These are phyloP conservation scores for Tetramorium simillimum DNA, from an alignment of 1,140 invertebrate species.

Conservation along the genomic window DNA sequence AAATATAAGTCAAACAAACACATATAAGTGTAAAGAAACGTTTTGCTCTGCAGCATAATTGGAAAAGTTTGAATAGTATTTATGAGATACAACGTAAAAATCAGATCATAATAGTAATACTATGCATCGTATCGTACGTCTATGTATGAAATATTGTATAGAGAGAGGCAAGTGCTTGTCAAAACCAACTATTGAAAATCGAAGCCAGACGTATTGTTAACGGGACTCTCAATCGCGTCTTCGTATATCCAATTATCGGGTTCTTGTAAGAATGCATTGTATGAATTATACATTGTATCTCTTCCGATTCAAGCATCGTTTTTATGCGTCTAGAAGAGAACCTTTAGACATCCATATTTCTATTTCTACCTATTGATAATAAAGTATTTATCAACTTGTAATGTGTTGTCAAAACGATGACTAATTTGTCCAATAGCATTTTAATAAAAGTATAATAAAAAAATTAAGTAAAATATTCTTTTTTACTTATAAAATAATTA, in stretches of 20 bases:
- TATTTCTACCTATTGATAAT: constrained; percentile 8
- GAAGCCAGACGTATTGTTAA: constrained; percentile 74
- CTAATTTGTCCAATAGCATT: neutral
- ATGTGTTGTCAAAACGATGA: neutral
- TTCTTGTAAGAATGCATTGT: constrained; percentile 73
- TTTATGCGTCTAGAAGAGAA: neutral
- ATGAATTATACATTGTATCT: constrained; percentile 74
- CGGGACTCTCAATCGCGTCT: constrained; percentile 66
- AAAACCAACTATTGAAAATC: constrained; percentile 79
- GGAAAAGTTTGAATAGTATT: neutral
- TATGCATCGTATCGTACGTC: constrained; percentile 50
- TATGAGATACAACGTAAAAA: neutral
- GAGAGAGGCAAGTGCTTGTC: constrained; percentile 69
- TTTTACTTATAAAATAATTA: neutral
- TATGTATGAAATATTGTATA: constrained; percentile 60
- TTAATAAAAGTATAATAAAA: neutral
- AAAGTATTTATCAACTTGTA: neutral
- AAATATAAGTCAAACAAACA: too few species aligned
- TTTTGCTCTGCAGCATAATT: too few species aligned
- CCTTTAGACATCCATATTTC: neutral
- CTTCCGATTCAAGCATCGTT: constrained; percentile 35
- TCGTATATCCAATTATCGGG: constrained; percentile 76
- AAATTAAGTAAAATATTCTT: neutral
- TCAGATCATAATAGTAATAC: constrained; percentile 36
- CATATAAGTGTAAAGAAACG: too few species aligned